Evolutionary conservation across 2,113 vertebrate genomes (phyloP), one percentile per base, ranked within the genome.

Genomic region (Nipponia nippon): DNA sequence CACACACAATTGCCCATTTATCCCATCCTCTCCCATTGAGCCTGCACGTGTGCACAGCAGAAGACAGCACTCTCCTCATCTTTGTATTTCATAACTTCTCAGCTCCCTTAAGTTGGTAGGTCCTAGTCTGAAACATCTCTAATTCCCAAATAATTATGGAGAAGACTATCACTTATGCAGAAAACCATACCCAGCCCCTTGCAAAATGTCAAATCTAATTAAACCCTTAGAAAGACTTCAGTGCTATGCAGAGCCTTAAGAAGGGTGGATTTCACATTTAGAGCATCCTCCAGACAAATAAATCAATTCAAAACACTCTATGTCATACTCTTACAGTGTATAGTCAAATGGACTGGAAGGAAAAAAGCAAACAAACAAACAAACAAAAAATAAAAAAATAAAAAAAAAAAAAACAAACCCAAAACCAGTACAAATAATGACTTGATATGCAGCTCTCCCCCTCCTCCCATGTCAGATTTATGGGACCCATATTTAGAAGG

Each of bases 161-260:
- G 87, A 72, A 89, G 18, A 78, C 65, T 75, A 65, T 62, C 46
- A 65, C 18, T 83, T 87, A 44, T 36, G 20, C 49, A 89, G 49
- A 91, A 89, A 84, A 56, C n/a, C 47, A 73, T 58, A 82, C 29
- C 52, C 21, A 79, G 14, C 25, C 89, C 83, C 32, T 67, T 81
- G 40, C 20, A 96, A 97, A 91, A 95, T 58, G 42, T 90, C 82
- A 80, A 32, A 73, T 73, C 30, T 59, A 89, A 92, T 94, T 91
- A 93, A 95, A 90, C 38, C 20, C 53, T 85, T 69, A 62, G 58
- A 87, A 94, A 34, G 23, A 89, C 65, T 91, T 94, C 40, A 79
- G 44, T 47, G 32, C n/a, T 89, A 40, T 36, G 36, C 46, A 93
- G 67, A 93, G 65, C 61, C 87, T 83, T 90, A 80, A 84, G 81